A percentile compares a stretch with the other conserved stretches of the same genome.
Conservation (phyloP, 2,888 invertebrate genomes). For the Chloroclystis v-ata region DNA sequence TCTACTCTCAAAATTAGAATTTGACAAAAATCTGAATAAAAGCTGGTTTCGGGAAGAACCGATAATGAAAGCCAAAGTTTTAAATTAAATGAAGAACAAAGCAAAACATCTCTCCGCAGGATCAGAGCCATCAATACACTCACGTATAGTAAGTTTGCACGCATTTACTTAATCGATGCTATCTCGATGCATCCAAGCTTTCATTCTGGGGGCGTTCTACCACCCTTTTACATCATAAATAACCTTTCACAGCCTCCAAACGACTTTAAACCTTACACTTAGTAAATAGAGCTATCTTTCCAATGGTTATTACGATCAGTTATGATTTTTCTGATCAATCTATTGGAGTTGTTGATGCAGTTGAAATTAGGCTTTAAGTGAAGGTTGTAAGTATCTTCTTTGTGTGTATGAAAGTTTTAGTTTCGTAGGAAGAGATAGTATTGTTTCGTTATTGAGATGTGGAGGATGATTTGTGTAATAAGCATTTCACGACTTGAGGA, state of each 20-base stretch:
- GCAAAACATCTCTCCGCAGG: background rate
- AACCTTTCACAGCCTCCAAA: constrained; percentile 35
- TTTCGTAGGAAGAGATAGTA: constrained; percentile 48
- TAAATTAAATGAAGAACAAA: background rate
- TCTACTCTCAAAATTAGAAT: no score
- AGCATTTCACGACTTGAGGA: constrained; percentile 49
- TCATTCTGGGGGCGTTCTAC: constrained; percentile 53
- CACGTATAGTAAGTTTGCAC: constrained; percentile 40
- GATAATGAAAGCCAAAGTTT: no score
- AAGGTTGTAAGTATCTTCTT: constrained; percentile 34
- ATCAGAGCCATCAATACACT: background rate
- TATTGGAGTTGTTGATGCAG: constrained; percentile 14
- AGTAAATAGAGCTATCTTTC: constrained; percentile 33
- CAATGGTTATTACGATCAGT: constrained; percentile 24
- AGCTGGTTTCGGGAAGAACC: no score
- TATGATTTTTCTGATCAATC: constrained; percentile 31
- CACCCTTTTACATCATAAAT: constrained; percentile 54
- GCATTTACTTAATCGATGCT: constrained; percentile 53
- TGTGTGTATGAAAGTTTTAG: constrained; percentile 14
- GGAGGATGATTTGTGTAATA: constrained; percentile 54
- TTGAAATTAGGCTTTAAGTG: constrained; percentile 29
- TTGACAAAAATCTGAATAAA: no score
- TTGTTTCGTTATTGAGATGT: constrained; percentile 70
- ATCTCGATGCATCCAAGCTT: constrained; percentile 42
- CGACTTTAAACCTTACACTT: constrained; percentile 35